Evolutionary conservation across 1,140 invertebrate genomes (phyloP).

Genomic region (Tetragnatha versicolor): DNA sequence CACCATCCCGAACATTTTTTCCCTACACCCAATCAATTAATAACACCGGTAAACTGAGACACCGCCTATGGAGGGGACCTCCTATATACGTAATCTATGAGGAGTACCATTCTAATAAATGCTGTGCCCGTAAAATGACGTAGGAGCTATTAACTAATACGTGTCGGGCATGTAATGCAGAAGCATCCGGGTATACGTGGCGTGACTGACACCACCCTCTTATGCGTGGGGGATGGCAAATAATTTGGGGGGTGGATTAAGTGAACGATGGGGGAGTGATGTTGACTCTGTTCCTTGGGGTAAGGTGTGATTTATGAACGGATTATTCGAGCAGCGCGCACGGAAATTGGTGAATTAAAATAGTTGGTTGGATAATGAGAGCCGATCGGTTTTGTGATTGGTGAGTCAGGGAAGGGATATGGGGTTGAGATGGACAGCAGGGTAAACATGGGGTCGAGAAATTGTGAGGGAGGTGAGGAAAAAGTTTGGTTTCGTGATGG

Average conservation of each 20-base stretch:
- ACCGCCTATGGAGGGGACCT: no score
- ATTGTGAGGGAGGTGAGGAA: no score
- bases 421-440: no score
- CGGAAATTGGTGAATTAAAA: constrained; percentile 26
- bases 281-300: neutral
- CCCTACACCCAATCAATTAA: no score
- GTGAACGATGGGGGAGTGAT: neutral
- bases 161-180: neutral
- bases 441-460: no score
- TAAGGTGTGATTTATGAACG: constrained; percentile 13
- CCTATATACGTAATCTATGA: no score
- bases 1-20: no score
- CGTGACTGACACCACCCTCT: neutral
- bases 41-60: no score
- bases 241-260: neutral
- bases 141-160: constrained; percentile 1
- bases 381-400: neutral
- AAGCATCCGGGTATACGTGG: neutral
- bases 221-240: no score
- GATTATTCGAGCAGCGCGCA: constrained; percentile 19
- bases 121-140: neutral
- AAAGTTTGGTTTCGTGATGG: no score
- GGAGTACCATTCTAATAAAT: no score
- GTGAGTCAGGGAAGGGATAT: neutral
- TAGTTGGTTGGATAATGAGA: neutral